phyloP scores from a whole-genome alignment of 2,113 vertebrate genomes.

The Trinectes maculatus region DNA sequence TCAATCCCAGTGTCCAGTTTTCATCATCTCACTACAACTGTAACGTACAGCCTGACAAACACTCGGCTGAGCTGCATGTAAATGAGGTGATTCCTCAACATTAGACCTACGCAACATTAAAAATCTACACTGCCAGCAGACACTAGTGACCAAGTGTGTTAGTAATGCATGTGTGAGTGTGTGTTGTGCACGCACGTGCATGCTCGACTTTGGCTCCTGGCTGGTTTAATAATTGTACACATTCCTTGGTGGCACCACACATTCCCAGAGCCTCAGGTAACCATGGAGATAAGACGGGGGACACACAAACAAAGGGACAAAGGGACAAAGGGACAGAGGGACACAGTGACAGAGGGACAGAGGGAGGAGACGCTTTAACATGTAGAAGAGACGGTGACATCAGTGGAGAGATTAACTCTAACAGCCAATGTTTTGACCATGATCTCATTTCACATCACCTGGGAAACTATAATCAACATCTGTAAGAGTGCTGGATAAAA shows the following conservation, averaged over 20 bases:
- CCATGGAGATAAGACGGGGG: conserved; percentile 69
- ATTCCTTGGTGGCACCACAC: conserved; percentile 69
- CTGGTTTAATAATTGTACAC: conserved; percentile 79
- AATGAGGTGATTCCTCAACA: too few species aligned
- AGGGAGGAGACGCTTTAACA: neutral
- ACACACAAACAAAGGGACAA: conserved; percentile 44
- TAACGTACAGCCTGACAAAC: neutral
- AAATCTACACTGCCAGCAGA: neutral
- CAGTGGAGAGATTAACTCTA: neutral
- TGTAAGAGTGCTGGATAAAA: too few species aligned
- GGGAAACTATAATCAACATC: too few species aligned
- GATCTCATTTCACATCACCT: too few species aligned
- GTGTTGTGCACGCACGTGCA: conserved; percentile 32
- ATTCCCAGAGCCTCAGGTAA: conserved; percentile 69
- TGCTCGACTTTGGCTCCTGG: conserved; percentile 29
- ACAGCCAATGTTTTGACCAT: neutral
- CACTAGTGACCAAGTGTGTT: neutral
- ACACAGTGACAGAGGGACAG: too few species aligned
- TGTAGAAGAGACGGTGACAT: neutral
- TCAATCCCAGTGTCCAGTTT: too few species aligned
- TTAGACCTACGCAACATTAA: too few species aligned
- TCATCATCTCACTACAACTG: too few species aligned
- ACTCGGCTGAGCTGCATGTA: neutral
- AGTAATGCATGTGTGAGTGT: conserved; percentile 35
- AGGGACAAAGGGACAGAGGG: neutral